These are phyloP conservation scores for Adineta ricciae DNA, from an alignment of 2,888 invertebrate genomes.

Conservation along the genomic window DNA sequence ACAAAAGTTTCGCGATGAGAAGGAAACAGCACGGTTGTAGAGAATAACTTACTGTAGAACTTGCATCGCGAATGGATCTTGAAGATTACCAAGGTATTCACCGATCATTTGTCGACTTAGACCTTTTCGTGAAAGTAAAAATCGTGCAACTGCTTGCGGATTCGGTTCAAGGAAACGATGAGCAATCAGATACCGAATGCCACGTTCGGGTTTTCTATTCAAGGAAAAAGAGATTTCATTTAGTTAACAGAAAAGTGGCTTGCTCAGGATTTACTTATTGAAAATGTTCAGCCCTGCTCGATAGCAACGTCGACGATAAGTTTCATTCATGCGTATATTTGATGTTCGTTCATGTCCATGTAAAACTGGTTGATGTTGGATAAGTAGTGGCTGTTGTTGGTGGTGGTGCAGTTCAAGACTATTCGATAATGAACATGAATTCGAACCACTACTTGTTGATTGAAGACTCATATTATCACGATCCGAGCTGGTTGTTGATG, in stretches of 20 bases:
- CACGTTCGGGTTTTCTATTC: slow-evolving; percentile 74
- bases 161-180: slow-evolving; percentile 87
- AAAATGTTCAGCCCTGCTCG: slow-evolving; percentile 93
- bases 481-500: slow-evolving; percentile 15
- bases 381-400: not conserved
- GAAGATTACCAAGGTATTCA: slow-evolving; percentile 90
- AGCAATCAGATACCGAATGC: slow-evolving; percentile 81
- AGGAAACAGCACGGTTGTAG: no score
- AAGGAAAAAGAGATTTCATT: not conserved
- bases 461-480: slow-evolving; percentile 22
- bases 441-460: not conserved
- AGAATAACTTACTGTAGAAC: slow-evolving; percentile 73
- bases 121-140: slow-evolving; percentile 87
- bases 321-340: not conserved
- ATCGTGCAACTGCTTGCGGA: slow-evolving; percentile 81
- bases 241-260: not conserved
- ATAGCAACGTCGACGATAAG: slow-evolving; percentile 54
- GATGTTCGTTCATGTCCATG: slow-evolving; percentile 1
- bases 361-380: not conserved
- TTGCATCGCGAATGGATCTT: slow-evolving; percentile 86
- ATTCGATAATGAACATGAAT: not conserved
- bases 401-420: not conserved
- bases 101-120: slow-evolving; percentile 98
- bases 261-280: slow-evolving; percentile 51
- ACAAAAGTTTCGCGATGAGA: no score